These are phyloP conservation scores for Globodera ellingtonae DNA, from an alignment of 1,140 invertebrate species.

Conservation along the genomic window DNA sequence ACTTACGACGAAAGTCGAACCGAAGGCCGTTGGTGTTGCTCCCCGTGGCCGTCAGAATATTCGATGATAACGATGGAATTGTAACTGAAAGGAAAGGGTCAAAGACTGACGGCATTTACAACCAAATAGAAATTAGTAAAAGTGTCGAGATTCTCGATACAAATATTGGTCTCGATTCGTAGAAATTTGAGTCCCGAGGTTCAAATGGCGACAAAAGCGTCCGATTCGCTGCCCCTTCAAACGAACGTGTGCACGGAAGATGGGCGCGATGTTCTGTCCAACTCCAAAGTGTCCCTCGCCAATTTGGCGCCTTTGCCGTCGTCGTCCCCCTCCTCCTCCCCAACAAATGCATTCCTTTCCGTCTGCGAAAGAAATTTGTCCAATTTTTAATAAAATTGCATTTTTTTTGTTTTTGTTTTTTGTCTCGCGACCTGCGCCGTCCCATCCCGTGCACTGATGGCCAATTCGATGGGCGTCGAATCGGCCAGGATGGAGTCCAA, in stretches of 20 bases:
- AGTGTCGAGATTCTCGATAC: not conserved
- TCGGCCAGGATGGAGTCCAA: conserved; percentile 26
- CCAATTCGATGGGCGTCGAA: conserved; percentile 26
- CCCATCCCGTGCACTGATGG: not conserved
- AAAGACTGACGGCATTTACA: no score
- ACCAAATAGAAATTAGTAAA: not conserved
- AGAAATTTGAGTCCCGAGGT: no score
- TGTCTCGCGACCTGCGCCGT: not conserved
- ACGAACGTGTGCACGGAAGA: conserved; percentile 26
- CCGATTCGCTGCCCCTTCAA: not conserved
- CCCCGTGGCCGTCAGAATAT: conserved; percentile 47
- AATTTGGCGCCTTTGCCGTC: conserved; percentile 1
- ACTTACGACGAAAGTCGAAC: conserved; percentile 54
- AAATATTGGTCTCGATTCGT: no score
- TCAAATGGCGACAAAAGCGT: not conserved
- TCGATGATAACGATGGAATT: conserved; percentile 56
- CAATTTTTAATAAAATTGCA: not conserved
- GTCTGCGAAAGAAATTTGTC: not conserved
- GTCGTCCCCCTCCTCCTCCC: conserved; percentile 1
- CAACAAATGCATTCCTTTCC: conserved; percentile 19
- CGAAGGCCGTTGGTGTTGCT: conserved; percentile 45
- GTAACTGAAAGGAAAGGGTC: conserved; percentile 24
- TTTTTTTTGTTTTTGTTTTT: not conserved
- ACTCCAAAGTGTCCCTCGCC: not conserved
- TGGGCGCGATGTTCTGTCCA: conserved; percentile 23